Conservation (phyloP, 1,140 invertebrate species). For the Macrocentrus cingulum region DNA sequence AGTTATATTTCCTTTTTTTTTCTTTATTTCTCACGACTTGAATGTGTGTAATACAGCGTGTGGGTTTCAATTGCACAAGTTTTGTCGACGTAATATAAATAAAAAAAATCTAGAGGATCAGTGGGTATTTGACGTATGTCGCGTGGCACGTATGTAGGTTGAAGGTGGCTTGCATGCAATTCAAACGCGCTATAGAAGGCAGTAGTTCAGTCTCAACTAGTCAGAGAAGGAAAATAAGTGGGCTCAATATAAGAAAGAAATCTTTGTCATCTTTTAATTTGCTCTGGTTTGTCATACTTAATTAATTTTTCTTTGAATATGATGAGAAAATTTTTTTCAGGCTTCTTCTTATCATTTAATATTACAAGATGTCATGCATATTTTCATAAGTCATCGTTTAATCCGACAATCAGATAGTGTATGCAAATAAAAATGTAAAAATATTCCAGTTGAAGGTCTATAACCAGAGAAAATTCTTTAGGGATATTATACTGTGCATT, state of each 20-base stretch:
- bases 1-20: background rate
- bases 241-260: conserved; percentile 21
- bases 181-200: conserved; percentile 36
- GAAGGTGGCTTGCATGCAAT: conserved; percentile 25
- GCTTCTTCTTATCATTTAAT: background rate
- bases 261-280: conserved; percentile 18
- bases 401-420: conserved; percentile 4
- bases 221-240: conserved; percentile 19
- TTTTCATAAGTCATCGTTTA: conserved; percentile 14
- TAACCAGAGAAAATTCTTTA: background rate
- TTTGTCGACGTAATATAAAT: background rate
- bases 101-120: conserved; percentile 22
- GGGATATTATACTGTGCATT: background rate
- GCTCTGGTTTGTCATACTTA: background rate
- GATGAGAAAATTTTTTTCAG: background rate
- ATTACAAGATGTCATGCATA: conserved; percentile 1
- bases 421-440: conserved; percentile 10
- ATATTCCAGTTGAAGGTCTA: conserved; percentile 14
- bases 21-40: background rate
- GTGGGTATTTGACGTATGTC: conserved; percentile 35
- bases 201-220: conserved; percentile 24
- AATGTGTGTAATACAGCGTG: background rate
- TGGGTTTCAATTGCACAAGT: conserved; percentile 19
- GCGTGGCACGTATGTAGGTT: conserved; percentile 41
- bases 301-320: background rate